Evolutionary conservation across 2,113 vertebrate species (phyloP).

Genomic region (Coptodon rendalli): DNA sequence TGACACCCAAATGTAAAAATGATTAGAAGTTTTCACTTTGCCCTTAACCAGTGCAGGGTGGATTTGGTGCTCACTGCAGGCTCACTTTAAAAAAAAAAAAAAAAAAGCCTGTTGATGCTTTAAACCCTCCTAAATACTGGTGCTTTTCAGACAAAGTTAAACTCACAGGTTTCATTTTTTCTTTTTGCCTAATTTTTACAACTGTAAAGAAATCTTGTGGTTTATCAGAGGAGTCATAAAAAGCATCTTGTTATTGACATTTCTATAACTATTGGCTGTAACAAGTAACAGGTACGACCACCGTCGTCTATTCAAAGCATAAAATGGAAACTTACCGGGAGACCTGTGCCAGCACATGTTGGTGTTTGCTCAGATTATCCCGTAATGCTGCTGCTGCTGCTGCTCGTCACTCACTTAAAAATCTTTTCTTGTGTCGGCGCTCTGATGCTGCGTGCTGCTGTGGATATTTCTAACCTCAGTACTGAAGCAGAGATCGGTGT

Average conservation of each 20-base stretch:
- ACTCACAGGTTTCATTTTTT: background rate
- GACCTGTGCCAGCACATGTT: background rate
- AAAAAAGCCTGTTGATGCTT: background rate
- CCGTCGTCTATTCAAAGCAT: background rate
- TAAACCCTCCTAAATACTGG: background rate
- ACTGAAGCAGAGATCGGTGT: background rate
- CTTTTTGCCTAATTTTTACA: background rate
- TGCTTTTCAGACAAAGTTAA: background rate
- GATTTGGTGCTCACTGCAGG: background rate
- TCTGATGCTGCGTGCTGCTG: background rate
- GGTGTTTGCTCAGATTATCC: background rate
- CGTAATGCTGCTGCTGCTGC: background rate
- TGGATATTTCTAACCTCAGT: background rate
- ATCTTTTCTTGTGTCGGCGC: background rate
- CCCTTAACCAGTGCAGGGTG: background rate
- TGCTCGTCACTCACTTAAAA: background rate
- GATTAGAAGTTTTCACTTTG: background rate
- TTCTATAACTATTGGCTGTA: background rate
- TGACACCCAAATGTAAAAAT: background rate
- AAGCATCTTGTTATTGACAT: background rate
- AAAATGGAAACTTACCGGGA: constrained; percentile 12
- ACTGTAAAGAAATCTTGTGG: background rate
- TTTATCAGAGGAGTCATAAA: background rate
- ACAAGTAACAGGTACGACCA: rapidly evolving
- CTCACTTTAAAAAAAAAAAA: background rate